Evolutionary conservation across 2,888 invertebrate species (phyloP).

Genomic region (Mycalesis mineus): DNA sequence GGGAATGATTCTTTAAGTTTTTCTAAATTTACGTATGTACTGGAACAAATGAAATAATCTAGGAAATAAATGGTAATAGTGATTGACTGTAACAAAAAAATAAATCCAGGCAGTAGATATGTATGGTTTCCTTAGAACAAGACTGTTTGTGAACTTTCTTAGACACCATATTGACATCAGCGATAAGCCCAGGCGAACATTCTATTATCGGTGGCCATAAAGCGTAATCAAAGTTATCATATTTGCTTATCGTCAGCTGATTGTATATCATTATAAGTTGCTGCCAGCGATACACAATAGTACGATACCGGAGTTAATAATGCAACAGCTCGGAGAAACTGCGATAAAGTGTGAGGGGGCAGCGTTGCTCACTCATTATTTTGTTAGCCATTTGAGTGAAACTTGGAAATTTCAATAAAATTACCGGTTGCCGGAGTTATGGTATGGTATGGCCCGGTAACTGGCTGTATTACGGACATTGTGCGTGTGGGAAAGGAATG

Average conservation of each 20-base stretch:
- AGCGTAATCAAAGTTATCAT: constrained; percentile 34
- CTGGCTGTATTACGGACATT: constrained; percentile 22
- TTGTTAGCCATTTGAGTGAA: constrained; percentile 66
- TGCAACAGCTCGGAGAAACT: constrained; percentile 54
- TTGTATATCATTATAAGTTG: constrained; percentile 50
- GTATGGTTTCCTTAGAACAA: no score
- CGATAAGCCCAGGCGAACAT: constrained; percentile 7
- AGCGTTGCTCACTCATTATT: constrained; percentile 58
- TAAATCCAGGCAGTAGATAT: no score
- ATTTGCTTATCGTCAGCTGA: constrained; percentile 40
- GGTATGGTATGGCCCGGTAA: constrained; percentile 28
- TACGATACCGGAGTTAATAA: constrained; percentile 65
- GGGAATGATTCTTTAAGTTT: no score
- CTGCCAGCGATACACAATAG: constrained; percentile 56
- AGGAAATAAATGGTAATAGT: no score
- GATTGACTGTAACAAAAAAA: no score
- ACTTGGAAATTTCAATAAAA: constrained; percentile 62
- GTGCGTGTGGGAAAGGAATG: constrained; percentile 26
- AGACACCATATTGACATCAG: no score
- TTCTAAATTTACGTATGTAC: no score
- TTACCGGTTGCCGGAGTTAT: constrained; percentile 47
- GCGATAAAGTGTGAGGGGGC: constrained; percentile 60
- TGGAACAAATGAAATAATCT: no score
- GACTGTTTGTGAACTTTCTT: no score
- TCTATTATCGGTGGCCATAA: constrained; percentile 9